A percentile compares a stretch with the other conserved stretches of the same genome.
These are phyloP conservation scores for Semnopithecus entellus DNA, from an alignment of 2,113 vertebrate genomes.

Conservation along the genomic window DNA sequence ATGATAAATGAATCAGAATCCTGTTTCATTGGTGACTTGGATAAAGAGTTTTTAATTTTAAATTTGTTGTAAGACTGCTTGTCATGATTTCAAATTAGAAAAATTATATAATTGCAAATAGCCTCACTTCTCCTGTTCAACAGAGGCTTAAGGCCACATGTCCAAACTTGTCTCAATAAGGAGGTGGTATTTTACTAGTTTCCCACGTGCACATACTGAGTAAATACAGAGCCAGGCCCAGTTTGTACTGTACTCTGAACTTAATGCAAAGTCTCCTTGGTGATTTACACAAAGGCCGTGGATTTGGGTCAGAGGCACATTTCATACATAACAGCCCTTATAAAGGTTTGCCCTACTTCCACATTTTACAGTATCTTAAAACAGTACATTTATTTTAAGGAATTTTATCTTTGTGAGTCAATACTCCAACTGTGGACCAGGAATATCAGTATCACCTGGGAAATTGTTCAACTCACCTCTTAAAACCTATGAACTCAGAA, in stretches of 20 bases:
- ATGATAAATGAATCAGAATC: constrained; percentile 2
- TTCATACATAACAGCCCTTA: background rate
- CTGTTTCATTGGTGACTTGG: background rate
- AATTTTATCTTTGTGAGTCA: background rate
- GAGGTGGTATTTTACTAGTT: background rate
- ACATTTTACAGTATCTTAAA: background rate
- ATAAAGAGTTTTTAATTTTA: constrained; percentile 59
- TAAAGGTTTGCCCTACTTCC: background rate
- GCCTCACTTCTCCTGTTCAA: background rate
- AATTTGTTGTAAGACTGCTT: constrained; percentile 38
- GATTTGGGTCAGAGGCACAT: background rate
- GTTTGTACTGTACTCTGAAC: constrained; percentile 25
- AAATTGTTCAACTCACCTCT: background rate
- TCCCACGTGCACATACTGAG: background rate
- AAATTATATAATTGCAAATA: background rate
- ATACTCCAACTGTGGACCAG: background rate
- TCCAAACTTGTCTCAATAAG: background rate
- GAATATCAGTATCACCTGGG: background rate
- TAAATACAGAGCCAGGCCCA: background rate
- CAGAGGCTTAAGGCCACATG: constrained; percentile 6
- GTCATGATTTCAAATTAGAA: constrained; percentile 55
- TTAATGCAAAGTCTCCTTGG: background rate
- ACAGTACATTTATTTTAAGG: background rate
- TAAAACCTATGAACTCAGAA: background rate
- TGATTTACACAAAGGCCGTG: background rate